Base-by-base conservation (phyloP, 2,888 invertebrate species). In the Lapara coniferarum region DNA sequence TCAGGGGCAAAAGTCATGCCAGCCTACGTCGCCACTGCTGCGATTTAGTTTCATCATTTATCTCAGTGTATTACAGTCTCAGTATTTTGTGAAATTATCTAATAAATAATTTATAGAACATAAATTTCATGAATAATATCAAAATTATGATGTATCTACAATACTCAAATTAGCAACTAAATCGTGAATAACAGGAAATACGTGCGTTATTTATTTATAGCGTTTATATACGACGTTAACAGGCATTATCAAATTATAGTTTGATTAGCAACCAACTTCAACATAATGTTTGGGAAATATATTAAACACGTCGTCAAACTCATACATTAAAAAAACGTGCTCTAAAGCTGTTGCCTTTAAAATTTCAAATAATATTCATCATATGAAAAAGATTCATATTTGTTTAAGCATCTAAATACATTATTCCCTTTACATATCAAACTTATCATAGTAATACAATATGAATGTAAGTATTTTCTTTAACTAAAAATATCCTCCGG, bases 151-250 rank as follows among this genome's bases (percentile, higher is more conserved):
- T 19, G 19, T 13, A 19, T 7, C 6, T 19, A 44, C 8, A 46
- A 44, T 10, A 19, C 37, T 10, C 55, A 55, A 19, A 19, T 55
- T 25, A 53, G 7, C 53, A 8, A 19, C 59, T n/a, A 19, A 12
- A 44, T 59, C 44, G 46, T 1, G 46, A 63, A 63, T 25, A 63
- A 49, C 63, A 63, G 49, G 63, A 49, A 25, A 63, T 19, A 49
- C 46, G 19, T 44, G 16, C 13, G 19, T 25, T 63, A 19, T 63
- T 59, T 10, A 63, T 63, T 46, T 12, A 63, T 63, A 63, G 19
- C 1, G 13, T 63, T 63, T 63, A 13, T 19, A 49, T 0, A 46
- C 19, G 46, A 0, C 13, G 49, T 37, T 37, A 63, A 5, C 63
- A 49, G 46, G 1, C 19, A 63, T 37, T 37, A 37, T 10, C 16